phyloP scores from a whole-genome alignment of 2,797 vertebrate genomes.

The Podarcis lilfordi region DNA sequence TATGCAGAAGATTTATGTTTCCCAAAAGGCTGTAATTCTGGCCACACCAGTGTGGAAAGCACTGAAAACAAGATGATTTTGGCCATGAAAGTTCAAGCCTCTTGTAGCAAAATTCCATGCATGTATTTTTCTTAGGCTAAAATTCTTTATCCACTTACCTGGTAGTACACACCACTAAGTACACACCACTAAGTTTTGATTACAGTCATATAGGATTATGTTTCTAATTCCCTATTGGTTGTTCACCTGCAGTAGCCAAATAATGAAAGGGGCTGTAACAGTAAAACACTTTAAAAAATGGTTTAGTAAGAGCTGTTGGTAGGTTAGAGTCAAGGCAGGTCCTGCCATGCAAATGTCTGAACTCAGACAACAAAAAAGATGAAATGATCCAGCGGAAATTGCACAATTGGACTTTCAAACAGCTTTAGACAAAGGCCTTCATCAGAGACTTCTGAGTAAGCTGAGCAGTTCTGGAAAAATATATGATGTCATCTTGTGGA shows the following conservation, averaged over 20 bases:
- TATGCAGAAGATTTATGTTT: neutral
- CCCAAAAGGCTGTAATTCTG: neutral
- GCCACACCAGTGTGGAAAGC: neutral
- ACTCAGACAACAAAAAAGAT: neutral
- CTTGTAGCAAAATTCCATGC: neutral
- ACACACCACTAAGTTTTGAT: neutral
- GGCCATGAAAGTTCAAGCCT: neutral
- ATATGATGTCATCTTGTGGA: no score
- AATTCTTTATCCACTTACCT: no score
- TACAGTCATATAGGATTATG: neutral
- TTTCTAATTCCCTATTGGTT: neutral
- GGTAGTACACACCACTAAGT: neutral
- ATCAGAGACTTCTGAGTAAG: no score
- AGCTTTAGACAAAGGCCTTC: no score
- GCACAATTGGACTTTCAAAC: no score
- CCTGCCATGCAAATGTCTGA: neutral
- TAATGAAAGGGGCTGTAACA: neutral
- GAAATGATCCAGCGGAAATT: no score
- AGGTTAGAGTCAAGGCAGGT: neutral
- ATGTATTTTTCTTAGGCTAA: neutral
- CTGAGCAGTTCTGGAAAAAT: no score
- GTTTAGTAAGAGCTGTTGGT: neutral
- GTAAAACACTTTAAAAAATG: neutral
- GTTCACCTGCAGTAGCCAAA: neutral
- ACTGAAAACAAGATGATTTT: neutral